phyloP scores from a whole-genome alignment of 2,888 invertebrate species.

The Stramonita haemastoma region DNA sequence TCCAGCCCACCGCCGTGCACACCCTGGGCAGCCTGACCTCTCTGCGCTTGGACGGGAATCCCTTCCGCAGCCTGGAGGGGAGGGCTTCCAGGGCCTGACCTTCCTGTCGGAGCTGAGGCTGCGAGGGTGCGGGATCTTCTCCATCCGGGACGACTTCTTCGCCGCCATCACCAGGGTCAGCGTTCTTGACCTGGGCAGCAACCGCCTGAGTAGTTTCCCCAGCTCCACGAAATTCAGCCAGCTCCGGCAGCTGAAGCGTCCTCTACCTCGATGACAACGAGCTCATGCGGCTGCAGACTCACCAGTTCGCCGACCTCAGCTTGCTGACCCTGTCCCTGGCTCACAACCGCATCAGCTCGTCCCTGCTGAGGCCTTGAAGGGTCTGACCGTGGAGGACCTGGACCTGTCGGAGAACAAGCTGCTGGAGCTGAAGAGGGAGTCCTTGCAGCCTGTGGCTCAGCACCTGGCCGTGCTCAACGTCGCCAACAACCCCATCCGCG shows the following conservation, averaged over 20 bases:
- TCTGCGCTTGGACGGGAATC: constrained; percentile 61
- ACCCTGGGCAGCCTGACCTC: constrained; percentile 53
- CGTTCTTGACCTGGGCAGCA: constrained; percentile 61
- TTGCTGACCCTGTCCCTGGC: constrained; percentile 61
- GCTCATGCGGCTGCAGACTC: constrained; percentile 51
- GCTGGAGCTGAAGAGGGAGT: constrained; percentile 46
- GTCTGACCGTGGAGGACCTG: constrained; percentile 55
- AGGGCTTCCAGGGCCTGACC: constrained; percentile 58
- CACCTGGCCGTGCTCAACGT: constrained; percentile 59
- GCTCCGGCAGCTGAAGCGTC: constrained; percentile 53
- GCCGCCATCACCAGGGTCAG: constrained; percentile 51
- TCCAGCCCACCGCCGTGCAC: constrained; percentile 56
- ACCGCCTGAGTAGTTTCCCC: constrained; percentile 59
- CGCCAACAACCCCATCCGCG: constrained; percentile 58
- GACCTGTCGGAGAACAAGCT: constrained; percentile 66
- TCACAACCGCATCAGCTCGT: constrained; percentile 60
- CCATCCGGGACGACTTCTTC: constrained; percentile 61
- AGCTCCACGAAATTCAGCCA: constrained; percentile 52
- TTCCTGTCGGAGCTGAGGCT: constrained; percentile 56
- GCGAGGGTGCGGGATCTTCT: constrained; percentile 57
- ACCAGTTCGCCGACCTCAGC: constrained; percentile 61
- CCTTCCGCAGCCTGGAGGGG: constrained; percentile 55
- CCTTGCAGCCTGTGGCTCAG: constrained; percentile 57
- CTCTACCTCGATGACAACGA: constrained; percentile 61
- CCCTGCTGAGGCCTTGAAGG: constrained; percentile 50